Base-by-base conservation (phyloP, 2,797 vertebrate genomes). In the Aselliscus stoliczkanus region DNA sequence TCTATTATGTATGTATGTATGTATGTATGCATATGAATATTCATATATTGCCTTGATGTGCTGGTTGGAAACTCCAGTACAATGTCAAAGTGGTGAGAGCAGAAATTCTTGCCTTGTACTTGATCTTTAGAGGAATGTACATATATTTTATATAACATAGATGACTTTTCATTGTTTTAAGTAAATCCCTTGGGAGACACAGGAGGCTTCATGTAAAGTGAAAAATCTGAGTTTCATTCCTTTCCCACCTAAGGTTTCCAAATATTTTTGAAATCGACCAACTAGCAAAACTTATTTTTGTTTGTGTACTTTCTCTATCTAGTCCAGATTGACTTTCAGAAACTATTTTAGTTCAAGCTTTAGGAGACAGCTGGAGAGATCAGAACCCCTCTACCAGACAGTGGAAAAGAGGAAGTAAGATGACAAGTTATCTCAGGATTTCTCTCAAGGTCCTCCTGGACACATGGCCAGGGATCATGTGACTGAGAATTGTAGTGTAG, bases 341-440 rank as follows among this genome's bases (percentile, higher is more conserved):
- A 98, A 98, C 79, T 96, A 69, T 13, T 98, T 98, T 97, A 98
- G 95, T 94, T 99, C 96, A 98, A 98, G 42, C 98, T 99, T 98
- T 97, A 97, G 72, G 97, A 98, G 79, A 98, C 97, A 34, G 98
- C 98, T 96, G 92, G 96, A 92, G 98, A 98, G 94, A 98, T 98
- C 75, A 76, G 95, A 80, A 97, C 92, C 7, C 97, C 97, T 0
- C 44, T 96, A 12, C 97, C 98, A 94, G 98, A 98, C 2, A 82
- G 96, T 72, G 95, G 29, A 98, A 98, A 98, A 98, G 98, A 99
- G 81, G 93, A 92, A 97, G 90, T 20, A 6, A 91, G 67, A 37
- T 62, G 94, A n/a, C n/a, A 79, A 95, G 44, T 76, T 58, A 69
- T 69, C 44, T 96, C 72, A 88, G 96, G 60, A 93, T 64, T 97